A percentile compares a stretch with the other conserved stretches of the same genome.
Evolutionary conservation across 2,888 invertebrate species (phyloP).

Genomic region (Tipula confusa): DNA sequence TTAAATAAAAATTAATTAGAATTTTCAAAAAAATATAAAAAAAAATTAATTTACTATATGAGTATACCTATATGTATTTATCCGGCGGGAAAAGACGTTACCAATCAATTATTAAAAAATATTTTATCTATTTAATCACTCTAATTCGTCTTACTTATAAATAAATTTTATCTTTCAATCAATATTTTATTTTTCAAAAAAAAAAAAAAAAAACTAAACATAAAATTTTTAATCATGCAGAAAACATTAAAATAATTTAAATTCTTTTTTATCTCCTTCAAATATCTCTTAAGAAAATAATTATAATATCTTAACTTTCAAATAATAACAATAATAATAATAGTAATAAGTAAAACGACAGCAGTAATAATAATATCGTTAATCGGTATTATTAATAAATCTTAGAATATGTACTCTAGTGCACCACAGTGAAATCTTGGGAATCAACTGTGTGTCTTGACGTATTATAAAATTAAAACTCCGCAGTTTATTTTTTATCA

Average conservation of each 20-base stretch:
- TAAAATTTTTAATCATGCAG: constrained; percentile 26
- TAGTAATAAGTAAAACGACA: background rate
- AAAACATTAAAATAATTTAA: constrained; percentile 4
- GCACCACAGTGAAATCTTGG: background rate
- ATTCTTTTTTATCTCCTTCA: constrained; percentile 13
- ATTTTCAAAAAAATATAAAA: background rate
- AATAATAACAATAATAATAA: background rate
- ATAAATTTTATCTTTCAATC: background rate
- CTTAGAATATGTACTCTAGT: background rate
- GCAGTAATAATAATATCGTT: background rate
- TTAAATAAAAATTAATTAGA: background rate
- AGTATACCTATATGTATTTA: no score
- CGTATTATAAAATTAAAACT: background rate
- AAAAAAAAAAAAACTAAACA: no score
- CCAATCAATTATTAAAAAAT: background rate
- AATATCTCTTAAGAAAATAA: constrained; percentile 1
- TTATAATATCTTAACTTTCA: constrained; percentile 20
- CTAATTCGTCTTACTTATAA: background rate
- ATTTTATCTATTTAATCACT: background rate
- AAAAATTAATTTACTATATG: no score
- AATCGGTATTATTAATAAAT: constrained; percentile 16
- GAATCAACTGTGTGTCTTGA: background rate
- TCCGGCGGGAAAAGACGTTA: background rate
- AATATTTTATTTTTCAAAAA: background rate
- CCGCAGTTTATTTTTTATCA: background rate